These are phyloP conservation scores for Euplexia lucipara DNA, from an alignment of 2,888 invertebrate genomes.

Conservation along the genomic window DNA sequence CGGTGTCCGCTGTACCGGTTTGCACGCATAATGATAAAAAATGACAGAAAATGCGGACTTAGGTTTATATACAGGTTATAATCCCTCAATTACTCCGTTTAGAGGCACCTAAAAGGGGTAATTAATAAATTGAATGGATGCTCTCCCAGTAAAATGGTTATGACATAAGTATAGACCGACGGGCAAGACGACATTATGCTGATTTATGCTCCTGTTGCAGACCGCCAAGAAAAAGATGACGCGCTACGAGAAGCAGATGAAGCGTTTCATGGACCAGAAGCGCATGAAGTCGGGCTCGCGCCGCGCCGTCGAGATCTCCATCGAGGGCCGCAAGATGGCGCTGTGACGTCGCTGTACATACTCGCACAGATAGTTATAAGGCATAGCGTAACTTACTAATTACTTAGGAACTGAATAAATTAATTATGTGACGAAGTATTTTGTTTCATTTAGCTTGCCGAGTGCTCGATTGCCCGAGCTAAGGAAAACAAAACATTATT, in stretches of 20 bases:
- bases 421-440: conserved; percentile 45
- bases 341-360: conserved; percentile 78
- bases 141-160: too few relatives aligned
- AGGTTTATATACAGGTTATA: too few relatives aligned
- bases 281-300: conserved; percentile 94
- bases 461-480: too few relatives aligned
- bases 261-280: conserved; percentile 97
- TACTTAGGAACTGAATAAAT: conserved; percentile 60
- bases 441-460: conserved; percentile 29
- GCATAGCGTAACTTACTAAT: conserved; percentile 48
- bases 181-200: too few relatives aligned
- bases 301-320: conserved; percentile 98
- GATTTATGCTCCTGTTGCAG: conserved; percentile 79
- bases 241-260: conserved; percentile 97
- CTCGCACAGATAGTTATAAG: conserved; percentile 38
- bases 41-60: too few relatives aligned
- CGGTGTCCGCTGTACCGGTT: too few relatives aligned
- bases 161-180: too few relatives aligned
- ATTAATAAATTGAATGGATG: too few relatives aligned
- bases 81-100: too few relatives aligned
- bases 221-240: conserved; percentile 96
- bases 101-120: too few relatives aligned
- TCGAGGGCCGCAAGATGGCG: conserved; percentile 99
- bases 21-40: too few relatives aligned
- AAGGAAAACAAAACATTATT: too few relatives aligned